Conservation (phyloP, 2,797 vertebrate genomes). For the Momotus momota region DNA sequence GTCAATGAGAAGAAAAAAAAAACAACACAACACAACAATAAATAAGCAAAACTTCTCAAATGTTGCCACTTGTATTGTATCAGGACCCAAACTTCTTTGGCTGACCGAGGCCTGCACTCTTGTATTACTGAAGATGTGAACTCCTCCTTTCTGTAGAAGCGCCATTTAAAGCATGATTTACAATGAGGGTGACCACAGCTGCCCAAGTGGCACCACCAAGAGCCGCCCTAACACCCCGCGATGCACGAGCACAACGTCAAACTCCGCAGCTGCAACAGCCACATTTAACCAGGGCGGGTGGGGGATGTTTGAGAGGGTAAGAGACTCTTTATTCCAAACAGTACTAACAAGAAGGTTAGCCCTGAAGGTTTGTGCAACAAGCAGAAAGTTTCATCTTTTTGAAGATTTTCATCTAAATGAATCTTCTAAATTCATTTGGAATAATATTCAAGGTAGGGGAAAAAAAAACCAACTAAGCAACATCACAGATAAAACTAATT, state of each 20-base stretch:
- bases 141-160: background rate
- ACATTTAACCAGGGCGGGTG: no score
- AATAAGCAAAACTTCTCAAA: background rate
- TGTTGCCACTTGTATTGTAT: background rate
- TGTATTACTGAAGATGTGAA: background rate
- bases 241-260: background rate
- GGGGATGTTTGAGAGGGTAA: background rate
- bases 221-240: fast-evolving
- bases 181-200: background rate
- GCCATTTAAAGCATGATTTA: background rate
- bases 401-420: background rate
- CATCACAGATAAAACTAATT: background rate
- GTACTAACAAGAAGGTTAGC: background rate
- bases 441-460: background rate
- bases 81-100: background rate
- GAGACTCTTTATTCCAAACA: background rate
- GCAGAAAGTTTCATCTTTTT: background rate
- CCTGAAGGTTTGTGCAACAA: background rate
- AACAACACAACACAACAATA: background rate
- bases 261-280: background rate
- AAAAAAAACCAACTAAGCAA: fast-evolving
- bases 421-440: background rate
- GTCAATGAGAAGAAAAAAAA: background rate
- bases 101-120: fast-evolving
- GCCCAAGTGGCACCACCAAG: no score